Conservation (phyloP, 2,888 invertebrate genomes). For the Eurytoma californica region DNA sequence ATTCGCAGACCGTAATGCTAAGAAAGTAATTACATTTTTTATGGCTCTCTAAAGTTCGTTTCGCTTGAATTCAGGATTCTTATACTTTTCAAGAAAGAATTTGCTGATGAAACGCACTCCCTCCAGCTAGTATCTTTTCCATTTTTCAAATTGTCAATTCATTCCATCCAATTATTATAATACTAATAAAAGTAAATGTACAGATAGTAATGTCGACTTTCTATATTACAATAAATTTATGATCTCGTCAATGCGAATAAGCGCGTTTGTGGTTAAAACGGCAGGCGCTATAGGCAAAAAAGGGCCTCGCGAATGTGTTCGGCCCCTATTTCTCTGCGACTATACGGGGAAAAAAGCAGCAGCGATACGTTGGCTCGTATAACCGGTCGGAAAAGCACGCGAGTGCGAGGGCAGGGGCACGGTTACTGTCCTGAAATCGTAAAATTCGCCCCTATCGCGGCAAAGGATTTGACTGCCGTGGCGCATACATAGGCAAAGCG, state of each 20-base stretch:
- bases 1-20: background rate
- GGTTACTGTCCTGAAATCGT: constrained; percentile 32
- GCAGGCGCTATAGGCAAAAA: background rate
- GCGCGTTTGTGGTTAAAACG: background rate
- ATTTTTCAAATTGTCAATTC: too few relatives aligned
- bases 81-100: background rate
- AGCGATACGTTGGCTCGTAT: constrained; percentile 5
- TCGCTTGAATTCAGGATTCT: background rate
- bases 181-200: too few relatives aligned
- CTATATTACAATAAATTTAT: too few relatives aligned
- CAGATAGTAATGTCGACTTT: too few relatives aligned
- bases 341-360: background rate
- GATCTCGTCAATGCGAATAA: too few relatives aligned
- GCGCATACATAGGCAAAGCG: background rate
- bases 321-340: constrained; percentile 13
- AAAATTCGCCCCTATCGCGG: constrained; percentile 30
- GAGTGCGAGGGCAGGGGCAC: background rate
- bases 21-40: constrained; percentile 14
- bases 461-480: constrained; percentile 12
- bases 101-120: background rate
- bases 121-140: too few relatives aligned
- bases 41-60: background rate
- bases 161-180: too few relatives aligned
- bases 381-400: constrained; percentile 13
- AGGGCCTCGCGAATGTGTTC: background rate